Conservation (phyloP, 2,888 invertebrate species). For the Acronicta aceris region DNA sequence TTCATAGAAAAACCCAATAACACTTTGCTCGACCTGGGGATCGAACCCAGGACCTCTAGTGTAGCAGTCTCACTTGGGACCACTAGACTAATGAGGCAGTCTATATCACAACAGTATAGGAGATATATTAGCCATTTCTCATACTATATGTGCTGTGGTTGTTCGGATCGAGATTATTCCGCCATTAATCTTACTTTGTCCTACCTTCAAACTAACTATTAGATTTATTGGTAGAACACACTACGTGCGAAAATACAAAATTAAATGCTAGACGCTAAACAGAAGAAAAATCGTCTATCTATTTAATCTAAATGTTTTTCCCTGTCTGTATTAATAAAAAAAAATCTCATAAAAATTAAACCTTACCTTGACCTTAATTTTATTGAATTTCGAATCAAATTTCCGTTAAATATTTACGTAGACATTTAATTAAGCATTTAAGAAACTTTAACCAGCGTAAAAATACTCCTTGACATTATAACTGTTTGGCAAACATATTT, state of each 20-base stretch:
- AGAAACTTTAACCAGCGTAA: background rate
- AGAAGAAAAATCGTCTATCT: too few species aligned
- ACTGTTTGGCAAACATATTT: conserved; percentile 8
- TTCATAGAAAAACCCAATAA: too few species aligned
- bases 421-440: background rate
- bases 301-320: too few species aligned
- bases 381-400: background rate
- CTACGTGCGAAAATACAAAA: too few species aligned
- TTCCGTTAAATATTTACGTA: background rate
- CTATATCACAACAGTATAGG: background rate
- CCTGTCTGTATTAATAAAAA: too few species aligned
- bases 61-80: too few species aligned
- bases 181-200: conserved; percentile 55
- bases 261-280: too few species aligned
- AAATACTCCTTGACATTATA: conserved; percentile 28
- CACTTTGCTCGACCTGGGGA: too few species aligned
- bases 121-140: conserved; percentile 37
- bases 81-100: too few species aligned
- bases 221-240: conserved; percentile 49
- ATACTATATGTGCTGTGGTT: conserved; percentile 11
- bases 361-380: background rate
- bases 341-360: too few species aligned
- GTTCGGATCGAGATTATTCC: conserved; percentile 49
- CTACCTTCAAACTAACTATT: conserved; percentile 54
- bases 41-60: too few species aligned